Conservation (phyloP, 2,888 invertebrate species). For the Caenorhabditis panamensis region DNA sequence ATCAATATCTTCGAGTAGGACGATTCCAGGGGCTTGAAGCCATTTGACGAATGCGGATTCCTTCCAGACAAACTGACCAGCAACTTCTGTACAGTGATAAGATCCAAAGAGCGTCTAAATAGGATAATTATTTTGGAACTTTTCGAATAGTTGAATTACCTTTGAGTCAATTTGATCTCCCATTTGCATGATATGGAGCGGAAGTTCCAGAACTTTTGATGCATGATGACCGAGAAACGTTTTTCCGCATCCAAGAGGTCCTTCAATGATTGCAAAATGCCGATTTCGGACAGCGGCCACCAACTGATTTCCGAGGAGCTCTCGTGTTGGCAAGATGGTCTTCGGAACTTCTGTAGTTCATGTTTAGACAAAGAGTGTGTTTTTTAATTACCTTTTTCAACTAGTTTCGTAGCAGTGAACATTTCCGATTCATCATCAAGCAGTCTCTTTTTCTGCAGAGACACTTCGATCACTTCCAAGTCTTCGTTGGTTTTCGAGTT, state of each 20-base stretch:
- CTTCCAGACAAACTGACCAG: slow-evolving; percentile 97
- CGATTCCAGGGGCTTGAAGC: slow-evolving; percentile 86
- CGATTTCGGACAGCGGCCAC: slow-evolving; percentile 45
- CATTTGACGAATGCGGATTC: slow-evolving; percentile 83
- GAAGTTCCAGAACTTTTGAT: slow-evolving; percentile 87
- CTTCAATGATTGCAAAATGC: slow-evolving; percentile 82
- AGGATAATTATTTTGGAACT: neutral
- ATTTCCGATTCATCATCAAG: slow-evolving; percentile 35
- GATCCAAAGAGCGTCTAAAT: slow-evolving; percentile 89
- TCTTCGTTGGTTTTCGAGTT: slow-evolving; percentile 56
- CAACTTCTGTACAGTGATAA: slow-evolving; percentile 94
- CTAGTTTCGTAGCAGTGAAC: slow-evolving; percentile 22
- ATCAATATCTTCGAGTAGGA: slow-evolving; percentile 94
- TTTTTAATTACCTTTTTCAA: neutral
- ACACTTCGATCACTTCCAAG: slow-evolving; percentile 57
- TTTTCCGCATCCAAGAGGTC: slow-evolving; percentile 95
- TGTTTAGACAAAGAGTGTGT: no score
- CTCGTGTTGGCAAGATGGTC: slow-evolving; percentile 55
- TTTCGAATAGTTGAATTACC: slow-evolving; percentile 81
- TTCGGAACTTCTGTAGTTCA: slow-evolving; percentile 19
- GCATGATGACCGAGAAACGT: slow-evolving; percentile 91
- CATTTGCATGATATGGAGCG: slow-evolving; percentile 91
- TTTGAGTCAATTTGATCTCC: slow-evolving; percentile 98
- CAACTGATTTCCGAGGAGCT: slow-evolving; percentile 53
- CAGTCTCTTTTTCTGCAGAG: slow-evolving; percentile 52